A percentile compares a stretch with the other conserved stretches of the same genome.
Evolutionary conservation across 2,113 vertebrate species (phyloP).

Genomic region (Ancistrus triradiatus): DNA sequence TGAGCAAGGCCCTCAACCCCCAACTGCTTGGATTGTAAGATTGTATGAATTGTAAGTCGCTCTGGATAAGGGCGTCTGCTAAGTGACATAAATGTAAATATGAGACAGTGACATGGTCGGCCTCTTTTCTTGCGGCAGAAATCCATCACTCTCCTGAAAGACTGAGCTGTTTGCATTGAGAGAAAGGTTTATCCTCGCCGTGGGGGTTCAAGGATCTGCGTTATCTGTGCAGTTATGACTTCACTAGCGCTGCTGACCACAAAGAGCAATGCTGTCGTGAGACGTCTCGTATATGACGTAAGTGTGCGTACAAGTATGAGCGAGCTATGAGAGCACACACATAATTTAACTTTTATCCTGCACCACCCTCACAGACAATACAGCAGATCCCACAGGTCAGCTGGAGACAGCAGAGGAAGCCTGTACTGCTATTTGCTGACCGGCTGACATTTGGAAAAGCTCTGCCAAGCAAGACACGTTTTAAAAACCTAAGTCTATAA

Average conservation of each 20-base stretch:
- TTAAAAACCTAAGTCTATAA: conserved; percentile 10
- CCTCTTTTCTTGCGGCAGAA: no score
- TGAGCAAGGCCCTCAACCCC: no score
- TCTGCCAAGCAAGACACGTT: conserved; percentile 2
- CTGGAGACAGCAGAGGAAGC: conserved; percentile 9
- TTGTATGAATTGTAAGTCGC: no score
- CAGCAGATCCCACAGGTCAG: conserved; percentile 5
- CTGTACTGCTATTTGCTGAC: conserved; percentile 24
- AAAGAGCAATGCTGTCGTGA: conserved; percentile 22
- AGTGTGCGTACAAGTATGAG: background rate
- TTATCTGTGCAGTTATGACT: conserved; percentile 22
- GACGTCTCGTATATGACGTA: conserved; percentile 1
- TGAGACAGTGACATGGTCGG: no score
- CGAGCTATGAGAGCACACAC: background rate
- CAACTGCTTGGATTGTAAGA: no score
- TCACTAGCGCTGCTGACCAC: conserved; percentile 29
- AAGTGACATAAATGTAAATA: no score
- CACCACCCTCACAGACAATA: conserved; percentile 21
- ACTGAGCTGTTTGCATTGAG: no score
- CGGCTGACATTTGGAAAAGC: conserved; percentile 25
- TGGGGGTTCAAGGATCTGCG: background rate
- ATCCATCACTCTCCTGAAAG: no score
- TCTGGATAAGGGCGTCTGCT: no score
- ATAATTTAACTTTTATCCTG: conserved; percentile 29
- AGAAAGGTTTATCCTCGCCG: no score